These are phyloP conservation scores for Galleria mellonella DNA, from an alignment of 1,140 invertebrate genomes.

Conservation along the genomic window DNA sequence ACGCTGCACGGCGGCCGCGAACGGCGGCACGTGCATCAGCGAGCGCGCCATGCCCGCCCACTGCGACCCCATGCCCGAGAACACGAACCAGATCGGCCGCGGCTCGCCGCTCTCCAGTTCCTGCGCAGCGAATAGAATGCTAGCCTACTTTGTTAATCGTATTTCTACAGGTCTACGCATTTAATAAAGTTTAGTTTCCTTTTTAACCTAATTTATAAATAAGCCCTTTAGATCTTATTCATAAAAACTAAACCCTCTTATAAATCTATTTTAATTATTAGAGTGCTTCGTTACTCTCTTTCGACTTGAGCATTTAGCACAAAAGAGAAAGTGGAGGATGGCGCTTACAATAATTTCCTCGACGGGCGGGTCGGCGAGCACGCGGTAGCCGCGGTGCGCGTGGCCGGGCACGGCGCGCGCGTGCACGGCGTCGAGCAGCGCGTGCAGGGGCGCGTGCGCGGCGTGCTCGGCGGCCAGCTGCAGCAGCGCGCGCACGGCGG, in stretches of 20 bases:
- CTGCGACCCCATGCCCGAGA: slow-evolving; percentile 97
- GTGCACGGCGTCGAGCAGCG: slow-evolving; percentile 85
- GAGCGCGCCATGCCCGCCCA: slow-evolving; percentile 95
- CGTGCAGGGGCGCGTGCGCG: slow-evolving; percentile 84
- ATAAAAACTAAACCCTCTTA: not conserved
- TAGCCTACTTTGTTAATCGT: not conserved
- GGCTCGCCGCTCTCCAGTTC: slow-evolving; percentile 67
- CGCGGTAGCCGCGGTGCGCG: slow-evolving; percentile 83
- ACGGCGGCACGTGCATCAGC: slow-evolving; percentile 87
- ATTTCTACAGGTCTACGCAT: not conserved
- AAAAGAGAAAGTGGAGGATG: too few relatives aligned
- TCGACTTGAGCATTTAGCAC: too few relatives aligned
- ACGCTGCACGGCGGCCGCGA: slow-evolving; percentile 84
- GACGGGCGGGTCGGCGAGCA: slow-evolving; percentile 76
- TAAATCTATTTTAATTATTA: not conserved
- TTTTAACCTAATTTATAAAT: too few relatives aligned
- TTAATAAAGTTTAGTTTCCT: too few relatives aligned
- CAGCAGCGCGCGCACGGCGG: slow-evolving; percentile 83
- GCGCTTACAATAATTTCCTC: slow-evolving; percentile 67
- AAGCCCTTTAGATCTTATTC: too few relatives aligned
- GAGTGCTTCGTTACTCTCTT: not conserved
- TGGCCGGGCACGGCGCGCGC: slow-evolving; percentile 81
- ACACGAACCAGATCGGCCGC: slow-evolving; percentile 94
- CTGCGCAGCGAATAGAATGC: slow-evolving; percentile 18
- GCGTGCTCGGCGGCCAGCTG: slow-evolving; percentile 76